Base-by-base conservation (phyloP, 1,140 invertebrate species). In the Lerema accius region DNA sequence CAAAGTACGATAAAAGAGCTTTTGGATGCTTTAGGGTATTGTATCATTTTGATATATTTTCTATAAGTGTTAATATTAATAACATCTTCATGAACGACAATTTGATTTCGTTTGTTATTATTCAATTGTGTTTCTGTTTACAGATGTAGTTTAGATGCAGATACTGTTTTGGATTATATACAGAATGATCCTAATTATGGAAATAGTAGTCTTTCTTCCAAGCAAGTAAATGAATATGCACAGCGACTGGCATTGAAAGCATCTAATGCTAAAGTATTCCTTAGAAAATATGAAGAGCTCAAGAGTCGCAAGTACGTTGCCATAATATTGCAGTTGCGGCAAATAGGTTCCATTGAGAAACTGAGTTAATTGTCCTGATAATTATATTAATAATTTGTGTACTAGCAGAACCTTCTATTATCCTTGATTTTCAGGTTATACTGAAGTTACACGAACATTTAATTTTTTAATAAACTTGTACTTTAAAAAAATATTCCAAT, bases 181-280 rank as follows among this genome's bases (percentile, higher is more conserved):
- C 86, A 91, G 67, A 92, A 91, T 66, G 90, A 92, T 82, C 84
- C 89, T 4, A 91, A 90, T 65, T 90, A 91, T 56, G 87, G 87
- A 11, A 90, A 89, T 51, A 82, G 80, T 62, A 87, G 80, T 75
- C 76, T 88, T 13, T 82, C 89, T 15, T 68, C 80, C 0, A 91
- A 90, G 68, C 86, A 92, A 82, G 80, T 82, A 4, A 83, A 88
- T 63, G 91, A 92, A 69, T 89, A 90, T 60, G 89, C 82, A 28
- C 80, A 88, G 67, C 84, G 83, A 65, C 78, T 92, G 62, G 88
- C 91, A 32, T 73, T 84, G 14, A 87, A 84, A 73, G 82, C 85
- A 43, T 78, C 76, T 9, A 91, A 88, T 67, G 69, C 86, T 10
- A 91, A 91, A 69, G 67, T 65, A 32, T 92, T 92, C 75, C 66